These are phyloP conservation scores for Eristalinus aeneus DNA, from an alignment of 2,888 invertebrate species.

Conservation along the genomic window DNA sequence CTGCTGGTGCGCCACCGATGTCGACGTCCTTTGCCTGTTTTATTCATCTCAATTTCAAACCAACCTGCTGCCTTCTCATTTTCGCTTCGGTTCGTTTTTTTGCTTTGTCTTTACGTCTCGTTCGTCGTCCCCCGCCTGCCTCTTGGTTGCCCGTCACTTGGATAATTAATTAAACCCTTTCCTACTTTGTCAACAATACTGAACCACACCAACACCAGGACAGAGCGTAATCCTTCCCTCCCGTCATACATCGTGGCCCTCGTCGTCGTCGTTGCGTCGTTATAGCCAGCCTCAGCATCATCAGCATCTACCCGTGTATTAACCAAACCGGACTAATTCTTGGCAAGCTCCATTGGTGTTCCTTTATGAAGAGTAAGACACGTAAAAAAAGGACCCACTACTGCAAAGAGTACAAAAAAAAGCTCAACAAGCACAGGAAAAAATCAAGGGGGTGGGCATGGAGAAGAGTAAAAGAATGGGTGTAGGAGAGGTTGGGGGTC, in stretches of 20 bases:
- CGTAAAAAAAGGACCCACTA: slow-evolving; percentile 31
- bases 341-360: slow-evolving; percentile 57
- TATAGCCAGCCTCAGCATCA: not conserved
- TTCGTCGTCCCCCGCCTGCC: not conserved
- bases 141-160: slow-evolving; percentile 31
- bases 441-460: not conserved
- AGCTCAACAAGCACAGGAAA: not conserved
- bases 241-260: slow-evolving; percentile 5
- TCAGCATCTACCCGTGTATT: slow-evolving; percentile 41
- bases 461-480: not conserved
- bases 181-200: slow-evolving; percentile 57
- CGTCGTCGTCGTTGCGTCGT: not conserved
- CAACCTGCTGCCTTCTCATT: slow-evolving; percentile 35
- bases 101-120: slow-evolving; percentile 15
- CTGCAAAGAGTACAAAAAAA: not conserved
- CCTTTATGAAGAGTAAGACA: slow-evolving; percentile 50
- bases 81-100: slow-evolving; percentile 25
- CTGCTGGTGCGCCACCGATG: not conserved
- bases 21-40: slow-evolving; percentile 32
- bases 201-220: slow-evolving; percentile 4
- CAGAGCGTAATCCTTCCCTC: not conserved
- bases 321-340: slow-evolving; percentile 59
- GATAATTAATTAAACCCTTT: slow-evolving; percentile 70
- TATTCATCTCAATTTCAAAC: slow-evolving; percentile 59
- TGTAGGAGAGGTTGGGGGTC: not conserved